phyloP scores from a whole-genome alignment of 2,113 vertebrate species.

The Rhinoderma darwinii region DNA sequence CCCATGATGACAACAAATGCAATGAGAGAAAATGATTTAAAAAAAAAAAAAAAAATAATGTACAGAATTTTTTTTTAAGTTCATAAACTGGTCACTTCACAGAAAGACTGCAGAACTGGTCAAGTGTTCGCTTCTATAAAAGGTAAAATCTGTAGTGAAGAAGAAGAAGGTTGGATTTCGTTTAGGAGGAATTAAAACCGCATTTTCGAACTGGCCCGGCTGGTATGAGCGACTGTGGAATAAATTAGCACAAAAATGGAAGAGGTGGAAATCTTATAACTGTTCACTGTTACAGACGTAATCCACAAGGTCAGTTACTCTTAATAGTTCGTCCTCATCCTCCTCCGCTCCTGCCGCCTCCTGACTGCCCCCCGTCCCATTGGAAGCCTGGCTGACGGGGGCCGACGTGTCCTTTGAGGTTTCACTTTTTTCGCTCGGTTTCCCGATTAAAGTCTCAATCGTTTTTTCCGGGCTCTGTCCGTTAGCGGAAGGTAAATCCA shows the following conservation, averaged over 20 bases:
- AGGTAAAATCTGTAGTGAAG: constrained; percentile 72
- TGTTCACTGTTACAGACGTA: constrained; percentile 95
- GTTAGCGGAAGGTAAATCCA: constrained; percentile 84
- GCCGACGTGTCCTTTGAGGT: constrained; percentile 81
- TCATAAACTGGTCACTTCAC: constrained; percentile 81
- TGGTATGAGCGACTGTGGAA: constrained; percentile 86
- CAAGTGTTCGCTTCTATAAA: constrained; percentile 76
- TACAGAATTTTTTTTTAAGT: constrained; percentile 79
- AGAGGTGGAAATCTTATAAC: constrained; percentile 83
- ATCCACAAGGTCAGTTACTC: constrained; percentile 95
- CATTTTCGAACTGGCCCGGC: constrained; percentile 83
- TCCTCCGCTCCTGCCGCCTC: constrained; percentile 83
- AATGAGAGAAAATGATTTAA: constrained; percentile 74
- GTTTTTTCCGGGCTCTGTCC: constrained; percentile 89
- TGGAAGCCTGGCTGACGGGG: constrained; percentile 78
- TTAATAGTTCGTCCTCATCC: constrained; percentile 96
- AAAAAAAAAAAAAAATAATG: constrained; percentile 65
- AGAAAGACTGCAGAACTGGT: constrained; percentile 80
- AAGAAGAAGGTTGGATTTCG: constrained; percentile 67
- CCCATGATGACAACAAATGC: constrained; percentile 80
- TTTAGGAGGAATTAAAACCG: constrained; percentile 84
- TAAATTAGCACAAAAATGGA: constrained; percentile 83
- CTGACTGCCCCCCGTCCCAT: constrained; percentile 79
- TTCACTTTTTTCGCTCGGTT: constrained; percentile 76
- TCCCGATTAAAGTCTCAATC: constrained; percentile 81